phyloP scores from a whole-genome alignment of 2,797 vertebrate genomes.

The Pseudochirops corinnae region DNA sequence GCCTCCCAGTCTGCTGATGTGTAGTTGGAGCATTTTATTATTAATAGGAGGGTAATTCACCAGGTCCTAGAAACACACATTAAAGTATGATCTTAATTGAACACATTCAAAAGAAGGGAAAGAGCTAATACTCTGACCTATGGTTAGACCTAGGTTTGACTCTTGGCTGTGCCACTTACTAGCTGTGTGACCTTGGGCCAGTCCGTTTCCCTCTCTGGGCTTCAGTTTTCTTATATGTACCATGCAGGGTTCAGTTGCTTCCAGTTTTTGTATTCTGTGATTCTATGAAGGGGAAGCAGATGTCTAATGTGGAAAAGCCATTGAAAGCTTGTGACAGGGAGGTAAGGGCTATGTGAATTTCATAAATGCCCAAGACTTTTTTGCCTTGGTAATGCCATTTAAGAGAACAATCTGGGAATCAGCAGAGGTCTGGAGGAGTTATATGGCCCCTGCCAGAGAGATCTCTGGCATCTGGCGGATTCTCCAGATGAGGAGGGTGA shows the following conservation, averaged over 20 bases:
- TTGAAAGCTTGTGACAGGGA: background rate
- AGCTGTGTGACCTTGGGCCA: background rate
- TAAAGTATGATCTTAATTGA: background rate
- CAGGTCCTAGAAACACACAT: background rate
- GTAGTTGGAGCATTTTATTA: background rate
- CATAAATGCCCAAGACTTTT: background rate
- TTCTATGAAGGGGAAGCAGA: background rate
- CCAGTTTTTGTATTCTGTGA: background rate
- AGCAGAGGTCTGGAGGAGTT: slow-evolving; percentile 17
- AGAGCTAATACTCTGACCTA: background rate
- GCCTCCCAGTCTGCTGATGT: background rate
- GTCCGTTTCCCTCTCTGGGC: background rate
- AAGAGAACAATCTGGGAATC: background rate
- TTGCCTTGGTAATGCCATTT: background rate
- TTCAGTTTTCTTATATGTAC: background rate
- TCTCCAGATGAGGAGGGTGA: slow-evolving; percentile 73
- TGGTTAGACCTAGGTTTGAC: background rate
- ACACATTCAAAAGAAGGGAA: background rate
- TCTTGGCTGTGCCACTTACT: background rate
- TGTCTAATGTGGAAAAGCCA: background rate
- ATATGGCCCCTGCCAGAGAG: slow-evolving; percentile 73
- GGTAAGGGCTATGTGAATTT: background rate
- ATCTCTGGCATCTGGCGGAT: slow-evolving; percentile 70
- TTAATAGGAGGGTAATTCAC: background rate
- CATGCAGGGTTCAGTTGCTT: background rate